These are phyloP conservation scores for Phoxinus dragarum DNA, from an alignment of 2,797 vertebrate species.

Conservation along the genomic window DNA sequence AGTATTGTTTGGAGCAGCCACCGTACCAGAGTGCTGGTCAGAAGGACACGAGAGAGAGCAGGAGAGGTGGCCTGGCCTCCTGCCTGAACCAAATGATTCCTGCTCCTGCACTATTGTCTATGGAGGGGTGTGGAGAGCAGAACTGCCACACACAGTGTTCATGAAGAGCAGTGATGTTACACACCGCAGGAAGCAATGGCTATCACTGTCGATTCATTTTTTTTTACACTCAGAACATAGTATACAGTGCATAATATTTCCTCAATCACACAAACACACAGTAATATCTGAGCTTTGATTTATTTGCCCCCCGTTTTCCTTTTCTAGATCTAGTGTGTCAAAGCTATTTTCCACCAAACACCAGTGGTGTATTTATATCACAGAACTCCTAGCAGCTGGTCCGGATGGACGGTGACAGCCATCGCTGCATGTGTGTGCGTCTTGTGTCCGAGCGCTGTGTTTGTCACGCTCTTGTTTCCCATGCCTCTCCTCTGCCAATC, in stretches of 20 bases:
- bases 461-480: slow-evolving; percentile 75
- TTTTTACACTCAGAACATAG: neutral
- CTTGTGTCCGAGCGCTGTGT: slow-evolving; percentile 59
- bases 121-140: slow-evolving; percentile 88
- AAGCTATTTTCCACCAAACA: slow-evolving; percentile 27
- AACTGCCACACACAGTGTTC: slow-evolving; percentile 54
- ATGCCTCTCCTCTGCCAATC: slow-evolving; percentile 89
- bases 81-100: slow-evolving; percentile 70
- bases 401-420: slow-evolving; percentile 36
- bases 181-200: slow-evolving; percentile 26
- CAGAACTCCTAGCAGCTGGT: slow-evolving; percentile 20
- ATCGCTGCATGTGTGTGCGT: slow-evolving; percentile 24
- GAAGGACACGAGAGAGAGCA: slow-evolving; percentile 42
- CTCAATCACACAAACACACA: neutral
- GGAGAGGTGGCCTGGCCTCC: slow-evolving; percentile 74
- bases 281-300: neutral
- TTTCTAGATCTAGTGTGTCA: slow-evolving; percentile 18
- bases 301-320: slow-evolving; percentile 17
- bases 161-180: neutral
- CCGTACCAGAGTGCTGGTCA: slow-evolving; percentile 2
- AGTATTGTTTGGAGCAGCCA: neutral
- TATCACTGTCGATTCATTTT: slow-evolving; percentile 5
- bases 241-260: neutral
- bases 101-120: slow-evolving; percentile 99
- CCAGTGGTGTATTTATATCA: slow-evolving; percentile 39